Evolutionary conservation across 1,140 invertebrate genomes (phyloP).

Genomic region (Drosophila persimilis): DNA sequence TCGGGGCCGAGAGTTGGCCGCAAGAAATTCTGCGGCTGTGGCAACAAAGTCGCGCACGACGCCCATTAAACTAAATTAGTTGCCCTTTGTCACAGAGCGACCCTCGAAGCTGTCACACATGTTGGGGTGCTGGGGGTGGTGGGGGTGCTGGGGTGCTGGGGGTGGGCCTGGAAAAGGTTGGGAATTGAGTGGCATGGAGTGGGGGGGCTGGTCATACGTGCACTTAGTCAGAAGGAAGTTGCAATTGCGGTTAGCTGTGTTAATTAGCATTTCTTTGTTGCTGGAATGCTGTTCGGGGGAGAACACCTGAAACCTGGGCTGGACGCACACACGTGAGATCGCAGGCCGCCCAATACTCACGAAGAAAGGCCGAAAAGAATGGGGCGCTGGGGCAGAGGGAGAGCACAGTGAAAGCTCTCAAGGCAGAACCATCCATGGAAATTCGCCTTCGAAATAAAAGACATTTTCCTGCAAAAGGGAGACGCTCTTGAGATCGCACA

Average conservation of each 20-base stretch:
- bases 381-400: no score
- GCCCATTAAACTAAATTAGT: constrained; percentile 79
- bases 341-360: no score
- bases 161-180: not conserved
- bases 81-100: constrained; percentile 75
- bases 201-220: constrained; percentile 50
- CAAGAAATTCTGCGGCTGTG: constrained; percentile 74
- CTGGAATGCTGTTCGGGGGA: constrained; percentile 32
- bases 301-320: constrained; percentile 2
- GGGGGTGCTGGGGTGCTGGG: not conserved
- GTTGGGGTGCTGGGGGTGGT: not conserved
- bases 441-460: no score
- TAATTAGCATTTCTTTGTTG: constrained; percentile 70
- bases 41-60: constrained; percentile 66
- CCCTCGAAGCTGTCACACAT: constrained; percentile 53
- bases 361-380: no score
- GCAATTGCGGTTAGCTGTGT: constrained; percentile 73
- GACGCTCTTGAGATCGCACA: no score
- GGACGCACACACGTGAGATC: constrained; percentile 4
- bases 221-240: constrained; percentile 72
- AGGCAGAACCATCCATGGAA: no score
- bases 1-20: constrained; percentile 46
- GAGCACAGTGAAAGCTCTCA: no score
- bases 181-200: not conserved
- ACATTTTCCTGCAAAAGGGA: no score